Evolutionary conservation across 2,797 vertebrate species (phyloP).

Genomic region (Acipenser ruthenus): DNA sequence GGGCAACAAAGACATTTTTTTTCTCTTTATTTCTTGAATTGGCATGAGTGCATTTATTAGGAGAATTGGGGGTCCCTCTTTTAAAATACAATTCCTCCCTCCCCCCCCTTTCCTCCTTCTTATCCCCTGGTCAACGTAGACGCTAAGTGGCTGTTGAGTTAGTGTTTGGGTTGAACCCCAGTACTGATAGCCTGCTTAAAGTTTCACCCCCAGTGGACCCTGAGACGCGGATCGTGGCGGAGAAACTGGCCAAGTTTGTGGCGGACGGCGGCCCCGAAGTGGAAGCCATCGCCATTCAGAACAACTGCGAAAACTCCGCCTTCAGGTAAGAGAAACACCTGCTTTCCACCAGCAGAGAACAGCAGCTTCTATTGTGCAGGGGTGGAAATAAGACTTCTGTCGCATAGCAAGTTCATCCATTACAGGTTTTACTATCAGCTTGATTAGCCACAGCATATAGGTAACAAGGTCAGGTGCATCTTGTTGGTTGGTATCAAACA

Average conservation of each 20-base stretch:
- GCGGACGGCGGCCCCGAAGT: conserved; percentile 86
- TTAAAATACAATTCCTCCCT: conserved; percentile 28
- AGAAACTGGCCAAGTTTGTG: conserved; percentile 86
- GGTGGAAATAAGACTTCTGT: too few relatives aligned
- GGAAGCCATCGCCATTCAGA: conserved; percentile 82
- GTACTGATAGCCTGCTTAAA: conserved; percentile 99
- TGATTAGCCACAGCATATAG: too few relatives aligned
- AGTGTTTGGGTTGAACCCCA: conserved; percentile 84
- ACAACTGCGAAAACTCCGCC: conserved; percentile 76
- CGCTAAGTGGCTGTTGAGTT: conserved; percentile 80
- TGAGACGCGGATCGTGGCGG: conserved; percentile 76
- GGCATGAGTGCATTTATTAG: too few relatives aligned
- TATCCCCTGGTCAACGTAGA: conserved; percentile 75
- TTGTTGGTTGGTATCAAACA: too few relatives aligned
- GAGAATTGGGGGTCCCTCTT: background rate
- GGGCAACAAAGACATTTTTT: conserved; percentile 45
- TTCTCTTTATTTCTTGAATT: conserved; percentile 19
- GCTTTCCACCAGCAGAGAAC: too few relatives aligned
- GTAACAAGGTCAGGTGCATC: too few relatives aligned
- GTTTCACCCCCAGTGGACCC: conserved; percentile 95
- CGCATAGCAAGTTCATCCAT: too few relatives aligned
- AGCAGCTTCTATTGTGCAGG: background rate
- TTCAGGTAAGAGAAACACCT: conserved; percentile 63
- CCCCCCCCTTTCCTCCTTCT: conserved; percentile 56
- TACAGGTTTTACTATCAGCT: too few relatives aligned